Evolutionary conservation across 2,113 vertebrate genomes (phyloP), one percentile per base, ranked within the genome.

Genomic region (Odocoileus hemionus): DNA sequence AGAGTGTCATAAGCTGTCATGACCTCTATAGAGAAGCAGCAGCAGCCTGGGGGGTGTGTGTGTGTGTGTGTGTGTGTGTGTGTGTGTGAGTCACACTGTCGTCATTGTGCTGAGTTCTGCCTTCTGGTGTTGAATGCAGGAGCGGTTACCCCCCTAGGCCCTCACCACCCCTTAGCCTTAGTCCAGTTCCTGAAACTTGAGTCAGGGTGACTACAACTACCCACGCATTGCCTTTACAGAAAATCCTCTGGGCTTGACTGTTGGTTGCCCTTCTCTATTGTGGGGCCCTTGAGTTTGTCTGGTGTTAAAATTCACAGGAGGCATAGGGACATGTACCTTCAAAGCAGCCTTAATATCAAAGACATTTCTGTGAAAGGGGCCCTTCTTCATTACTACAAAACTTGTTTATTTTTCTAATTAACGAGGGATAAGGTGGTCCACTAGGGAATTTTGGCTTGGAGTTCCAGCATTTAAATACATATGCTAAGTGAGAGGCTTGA

Each of bases 321-420:
- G 28, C 52, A 30, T 16, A 87, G 76, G 90, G 79, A 60, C 57
- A 70, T 12, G 39, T 58, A 43, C 36, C 54, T 36, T 67, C n/a
- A 47, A 50, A 88, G 61, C 76, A 91, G 39, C 6, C 78, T 91
- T n/a, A 30, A 33, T 25, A 90, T 61, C 58, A 70, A 95, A 93
- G 47, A 93, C 28, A 25, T 50, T 91, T 94, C 67, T 86, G 33
- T 88, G 76, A 64, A 94, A 89, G 92, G 16, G 8, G 10, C 45
- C 47, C 47, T 50, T 86, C 52, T 87, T 47, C 16, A 6, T 86
- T 43, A 60, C 67, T 83, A 83, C 16, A 43, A 28, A 96, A 76
- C 19, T 78, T 78, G 26, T 91, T 96, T 89, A 52, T 76, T 96
- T 96, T 96, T 96, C 83, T 52, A 91, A 60, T 88, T 95, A 95